Percentiles rank a stretch among this genome's conserved stretches.
Conservation (phyloP, 2,797 vertebrate genomes). For the Characodon lateralis region DNA sequence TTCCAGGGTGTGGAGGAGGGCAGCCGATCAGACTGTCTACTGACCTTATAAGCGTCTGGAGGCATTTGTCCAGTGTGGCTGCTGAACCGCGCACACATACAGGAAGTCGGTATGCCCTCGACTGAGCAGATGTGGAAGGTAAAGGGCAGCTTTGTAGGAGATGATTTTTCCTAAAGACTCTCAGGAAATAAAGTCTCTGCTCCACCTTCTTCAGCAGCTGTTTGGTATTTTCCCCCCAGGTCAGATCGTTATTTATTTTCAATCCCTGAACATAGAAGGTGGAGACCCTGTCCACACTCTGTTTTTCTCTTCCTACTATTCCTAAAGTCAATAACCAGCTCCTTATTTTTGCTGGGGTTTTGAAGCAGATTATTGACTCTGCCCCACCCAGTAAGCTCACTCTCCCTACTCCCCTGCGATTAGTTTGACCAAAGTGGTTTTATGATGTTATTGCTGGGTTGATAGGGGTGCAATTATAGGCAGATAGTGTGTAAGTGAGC, state of each 20-base stretch:
- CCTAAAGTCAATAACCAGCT: background rate
- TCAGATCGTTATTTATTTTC: background rate
- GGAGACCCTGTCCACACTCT: background rate
- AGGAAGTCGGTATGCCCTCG: background rate
- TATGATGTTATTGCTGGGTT: background rate
- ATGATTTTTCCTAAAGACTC: background rate
- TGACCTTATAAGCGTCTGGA: slow-evolving; percentile 1
- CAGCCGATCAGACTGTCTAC: background rate
- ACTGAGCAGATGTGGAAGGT: background rate
- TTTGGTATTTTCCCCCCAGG: background rate
- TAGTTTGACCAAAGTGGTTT: background rate
- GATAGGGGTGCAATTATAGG: background rate
- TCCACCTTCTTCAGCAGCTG: background rate
- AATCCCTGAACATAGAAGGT: background rate
- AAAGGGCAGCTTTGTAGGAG: background rate
- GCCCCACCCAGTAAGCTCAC: background rate
- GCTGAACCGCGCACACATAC: background rate
- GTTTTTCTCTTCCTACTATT: background rate
- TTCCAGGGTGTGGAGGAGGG: background rate
- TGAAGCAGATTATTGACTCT: background rate
- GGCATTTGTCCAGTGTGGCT: background rate
- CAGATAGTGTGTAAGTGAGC: background rate
- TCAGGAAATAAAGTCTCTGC: slow-evolving; percentile 1
- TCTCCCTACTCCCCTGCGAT: background rate
- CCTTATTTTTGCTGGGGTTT: background rate